Base-by-base conservation (phyloP, 2,797 vertebrate genomes). In the Manis crassicaudata region DNA sequence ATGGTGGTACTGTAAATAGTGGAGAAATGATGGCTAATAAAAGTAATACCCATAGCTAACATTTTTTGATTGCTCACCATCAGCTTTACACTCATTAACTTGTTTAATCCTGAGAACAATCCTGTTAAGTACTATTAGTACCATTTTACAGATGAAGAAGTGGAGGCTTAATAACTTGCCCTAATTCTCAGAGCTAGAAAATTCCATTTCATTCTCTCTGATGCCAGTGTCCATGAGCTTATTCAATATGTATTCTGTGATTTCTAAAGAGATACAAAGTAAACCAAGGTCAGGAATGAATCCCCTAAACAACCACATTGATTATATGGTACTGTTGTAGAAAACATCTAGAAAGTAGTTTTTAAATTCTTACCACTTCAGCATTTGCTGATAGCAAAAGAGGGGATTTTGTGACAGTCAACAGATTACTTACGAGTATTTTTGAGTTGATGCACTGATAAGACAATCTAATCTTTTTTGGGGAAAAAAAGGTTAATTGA, bases 81-180 rank as follows among this genome's bases (percentile, higher is more conserved):
- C 63, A 95, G 75, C 75, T 95, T 94, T 72, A 82, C 3, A 60
- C n/a, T 80, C 23, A 88, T 79, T 94, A 85, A 54, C 63, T 88
- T 96, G 75, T 80, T 96, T 91, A 93, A 76, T 84, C 46, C 58
- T 92, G 85, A 65, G 40, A 86, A 68, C 23, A 58, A 56, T 81
- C 79, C 63, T 88, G 77, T 86, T 85, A 96, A 83, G 46, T 94
- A 95, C 67, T 73, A 76, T 73, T 82, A 77, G 43, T 82, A 52
- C 50, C 37, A 92, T 95, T 91, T 96, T 96, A 83, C 13, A 92
- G 37, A 81, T 96, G 56, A 54, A 88, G 84, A 92, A 97, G 92
- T 68, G 23, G 62, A 96, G 32, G 12, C 43, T 85, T 92, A 90
- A 60, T 82, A 96, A 89, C 32, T 88, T 96, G 46, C 9, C 32